These are phyloP conservation scores for Pedetes capensis DNA, from an alignment of 2,113 vertebrate species.

Conservation along the genomic window DNA sequence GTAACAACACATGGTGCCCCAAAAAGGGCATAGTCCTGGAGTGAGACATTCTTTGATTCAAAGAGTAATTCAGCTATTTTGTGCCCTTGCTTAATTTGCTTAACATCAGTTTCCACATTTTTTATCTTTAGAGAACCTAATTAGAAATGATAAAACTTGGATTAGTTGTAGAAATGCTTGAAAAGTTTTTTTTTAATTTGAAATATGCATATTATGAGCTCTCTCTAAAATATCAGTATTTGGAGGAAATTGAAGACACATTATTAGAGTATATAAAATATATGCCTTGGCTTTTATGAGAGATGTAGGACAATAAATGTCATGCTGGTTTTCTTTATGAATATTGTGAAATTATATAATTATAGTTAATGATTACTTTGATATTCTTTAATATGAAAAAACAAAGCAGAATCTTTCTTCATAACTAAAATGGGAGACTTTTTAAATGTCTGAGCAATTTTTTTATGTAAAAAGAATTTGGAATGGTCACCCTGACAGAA, in stretches of 20 bases:
- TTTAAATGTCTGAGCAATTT: slow-evolving; percentile 58
- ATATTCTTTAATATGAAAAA: slow-evolving; percentile 35
- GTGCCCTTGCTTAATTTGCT: background rate
- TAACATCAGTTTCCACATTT: background rate
- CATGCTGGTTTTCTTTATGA: slow-evolving; percentile 19
- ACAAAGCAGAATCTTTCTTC: slow-evolving; percentile 8
- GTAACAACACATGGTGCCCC: background rate
- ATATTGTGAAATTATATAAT: background rate
- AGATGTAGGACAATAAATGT: background rate
- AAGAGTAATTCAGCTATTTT: background rate
- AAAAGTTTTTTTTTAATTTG: background rate
- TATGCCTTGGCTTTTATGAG: background rate
- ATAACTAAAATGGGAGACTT: slow-evolving; percentile 36
- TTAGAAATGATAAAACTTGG: background rate
- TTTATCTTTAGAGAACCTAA: background rate
- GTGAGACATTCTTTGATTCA: background rate
- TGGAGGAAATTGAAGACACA: background rate
- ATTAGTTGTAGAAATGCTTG: background rate
- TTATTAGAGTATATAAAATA: slow-evolving; percentile 4
- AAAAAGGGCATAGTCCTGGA: background rate
- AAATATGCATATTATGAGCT: background rate
- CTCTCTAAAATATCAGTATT: slow-evolving; percentile 46
- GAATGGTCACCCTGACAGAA: slow-evolving; percentile 68
- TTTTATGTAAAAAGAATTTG: slow-evolving; percentile 62
- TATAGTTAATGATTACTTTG: background rate